Percentiles rank a stretch among this genome's conserved stretches.
Conservation (phyloP, 2,113 vertebrate species). For the Chlorocebus sabaeus region DNA sequence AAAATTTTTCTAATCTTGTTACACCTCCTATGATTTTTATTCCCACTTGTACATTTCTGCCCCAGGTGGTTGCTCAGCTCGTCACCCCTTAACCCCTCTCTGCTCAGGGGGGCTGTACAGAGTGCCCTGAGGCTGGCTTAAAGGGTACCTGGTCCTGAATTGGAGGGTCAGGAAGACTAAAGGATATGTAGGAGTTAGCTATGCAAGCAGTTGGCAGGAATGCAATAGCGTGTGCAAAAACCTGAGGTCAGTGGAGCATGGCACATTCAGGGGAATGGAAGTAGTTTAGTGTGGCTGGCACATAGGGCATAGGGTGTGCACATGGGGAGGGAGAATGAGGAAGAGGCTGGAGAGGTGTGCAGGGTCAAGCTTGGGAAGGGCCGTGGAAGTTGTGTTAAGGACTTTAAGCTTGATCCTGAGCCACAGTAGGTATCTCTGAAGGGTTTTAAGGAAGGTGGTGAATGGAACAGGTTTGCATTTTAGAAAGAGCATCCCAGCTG, state of each 20-base stretch:
- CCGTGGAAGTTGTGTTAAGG: not conserved
- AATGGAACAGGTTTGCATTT: not conserved
- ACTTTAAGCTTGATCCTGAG: not conserved
- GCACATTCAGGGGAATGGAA: not conserved
- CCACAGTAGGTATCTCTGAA: not conserved
- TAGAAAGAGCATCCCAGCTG: not conserved
- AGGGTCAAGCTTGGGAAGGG: not conserved
- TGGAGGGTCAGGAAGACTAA: not conserved
- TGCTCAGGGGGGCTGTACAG: not conserved
- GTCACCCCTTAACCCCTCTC: not conserved
- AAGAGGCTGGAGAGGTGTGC: not conserved
- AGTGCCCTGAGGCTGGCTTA: not conserved
- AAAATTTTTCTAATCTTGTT: not conserved
- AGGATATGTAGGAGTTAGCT: not conserved
- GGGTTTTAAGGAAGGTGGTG: not conserved
- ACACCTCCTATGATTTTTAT: not conserved
- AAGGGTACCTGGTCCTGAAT: not conserved
- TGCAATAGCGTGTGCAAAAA: not conserved
- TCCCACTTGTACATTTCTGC: not conserved
- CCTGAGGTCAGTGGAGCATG: not conserved
- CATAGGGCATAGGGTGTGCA: not conserved
- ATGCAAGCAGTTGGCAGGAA: not conserved
- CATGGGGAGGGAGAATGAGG: not conserved
- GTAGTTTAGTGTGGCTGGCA: not conserved
- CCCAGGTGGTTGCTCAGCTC: not conserved